Evolutionary conservation across 2,113 vertebrate genomes (phyloP).

Genomic region (Silurus meridionalis): DNA sequence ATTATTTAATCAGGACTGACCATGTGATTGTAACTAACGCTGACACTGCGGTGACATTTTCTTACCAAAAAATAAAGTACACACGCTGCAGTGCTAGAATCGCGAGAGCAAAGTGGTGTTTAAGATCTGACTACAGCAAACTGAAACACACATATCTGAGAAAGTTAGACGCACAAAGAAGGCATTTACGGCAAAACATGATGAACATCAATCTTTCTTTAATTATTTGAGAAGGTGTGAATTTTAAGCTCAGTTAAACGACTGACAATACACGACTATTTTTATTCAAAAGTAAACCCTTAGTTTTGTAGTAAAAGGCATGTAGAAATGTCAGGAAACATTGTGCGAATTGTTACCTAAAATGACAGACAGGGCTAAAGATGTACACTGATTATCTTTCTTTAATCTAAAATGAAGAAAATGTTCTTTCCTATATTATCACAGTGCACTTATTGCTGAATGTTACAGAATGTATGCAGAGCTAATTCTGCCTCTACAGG

Average conservation of each 20-base stretch:
- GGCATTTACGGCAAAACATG: neutral
- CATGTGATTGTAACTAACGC: neutral
- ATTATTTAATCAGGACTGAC: neutral
- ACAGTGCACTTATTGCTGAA: neutral
- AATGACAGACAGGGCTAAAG: neutral
- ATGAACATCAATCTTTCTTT: neutral
- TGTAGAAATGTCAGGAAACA: neutral
- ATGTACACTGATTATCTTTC: neutral
- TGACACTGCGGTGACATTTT: neutral
- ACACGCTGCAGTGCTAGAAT: neutral
- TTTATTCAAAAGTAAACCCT: neutral
- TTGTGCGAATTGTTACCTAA: neutral
- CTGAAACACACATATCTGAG: neutral
- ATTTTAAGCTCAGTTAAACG: neutral
- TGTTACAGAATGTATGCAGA: neutral
- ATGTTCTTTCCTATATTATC: neutral
- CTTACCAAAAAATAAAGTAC: neutral
- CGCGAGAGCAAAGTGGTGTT: neutral
- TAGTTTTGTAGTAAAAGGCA: neutral
- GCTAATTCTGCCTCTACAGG: neutral
- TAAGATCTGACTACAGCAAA: neutral
- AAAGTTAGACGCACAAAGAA: neutral
- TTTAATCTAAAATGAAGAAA: neutral
- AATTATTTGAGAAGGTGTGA: neutral
- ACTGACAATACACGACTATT: neutral